phyloP scores from a whole-genome alignment of 2,113 vertebrate genomes.

The Seriola aureovittata region DNA sequence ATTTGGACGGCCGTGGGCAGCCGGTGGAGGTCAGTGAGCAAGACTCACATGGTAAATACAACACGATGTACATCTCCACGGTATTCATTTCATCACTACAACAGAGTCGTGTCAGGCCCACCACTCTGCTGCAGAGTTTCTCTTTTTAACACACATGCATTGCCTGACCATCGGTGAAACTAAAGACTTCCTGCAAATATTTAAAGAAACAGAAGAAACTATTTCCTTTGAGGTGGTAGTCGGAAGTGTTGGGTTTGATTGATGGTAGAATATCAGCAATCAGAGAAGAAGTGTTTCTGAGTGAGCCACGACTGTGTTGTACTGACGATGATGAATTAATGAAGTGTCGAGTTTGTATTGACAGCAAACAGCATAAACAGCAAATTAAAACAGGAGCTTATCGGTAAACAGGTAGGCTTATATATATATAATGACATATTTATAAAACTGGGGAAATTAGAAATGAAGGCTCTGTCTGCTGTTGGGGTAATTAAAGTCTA shows the following conservation, averaged over 20 bases:
- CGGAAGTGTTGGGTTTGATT: not conserved
- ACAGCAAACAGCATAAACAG: not conserved
- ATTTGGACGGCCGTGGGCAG: too few species aligned
- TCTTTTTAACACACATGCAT: too few species aligned
- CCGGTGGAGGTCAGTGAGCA: too few species aligned
- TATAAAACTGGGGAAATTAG: not conserved
- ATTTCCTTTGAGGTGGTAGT: not conserved
- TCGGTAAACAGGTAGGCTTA: not conserved
- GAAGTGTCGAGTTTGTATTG: not conserved
- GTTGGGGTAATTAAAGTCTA: not conserved
- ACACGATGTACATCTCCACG: not conserved
- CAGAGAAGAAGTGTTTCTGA: too few species aligned
- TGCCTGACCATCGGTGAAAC: not conserved
- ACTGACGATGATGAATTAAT: too few species aligned
- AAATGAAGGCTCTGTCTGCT: not conserved
- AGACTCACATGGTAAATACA: too few species aligned
- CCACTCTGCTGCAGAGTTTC: too few species aligned
- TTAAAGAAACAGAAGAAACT: slow-evolving; percentile 1
- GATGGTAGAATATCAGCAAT: not conserved
- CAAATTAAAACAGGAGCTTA: not conserved
- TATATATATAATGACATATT: not conserved
- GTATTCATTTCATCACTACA: not conserved
- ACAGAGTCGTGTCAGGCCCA: not conserved
- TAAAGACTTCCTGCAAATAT: not conserved
- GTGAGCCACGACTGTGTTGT: too few species aligned